Evolutionary conservation across 1,140 invertebrate genomes (phyloP).

Genomic region (Octopus sinensis): DNA sequence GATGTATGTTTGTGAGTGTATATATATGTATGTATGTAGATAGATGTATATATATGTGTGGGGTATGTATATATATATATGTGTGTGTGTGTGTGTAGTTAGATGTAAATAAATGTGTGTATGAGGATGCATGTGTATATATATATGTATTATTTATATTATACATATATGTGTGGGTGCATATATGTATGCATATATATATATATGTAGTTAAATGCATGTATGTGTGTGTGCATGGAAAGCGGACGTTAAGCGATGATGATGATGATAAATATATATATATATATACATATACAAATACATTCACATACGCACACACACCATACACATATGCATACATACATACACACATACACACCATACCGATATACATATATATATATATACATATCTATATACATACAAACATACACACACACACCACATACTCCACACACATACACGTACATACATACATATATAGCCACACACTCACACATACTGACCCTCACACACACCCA

Average conservation of each 20-base stretch:
- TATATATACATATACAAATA: constrained; percentile 4
- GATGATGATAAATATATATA: no score
- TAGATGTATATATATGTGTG: background rate
- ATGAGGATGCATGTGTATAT: background rate
- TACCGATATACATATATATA: constrained; percentile 3
- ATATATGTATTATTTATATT: background rate
- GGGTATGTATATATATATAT: background rate
- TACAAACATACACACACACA: constrained; percentile 3
- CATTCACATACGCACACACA: constrained; percentile 12
- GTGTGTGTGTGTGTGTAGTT: background rate
- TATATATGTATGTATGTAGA: background rate
- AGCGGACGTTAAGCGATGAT: no score
- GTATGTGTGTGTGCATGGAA: no score
- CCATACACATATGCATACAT: no score
- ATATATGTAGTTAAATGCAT: background rate
- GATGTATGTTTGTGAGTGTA: background rate
- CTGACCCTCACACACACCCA: constrained; percentile 20
- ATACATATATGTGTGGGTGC: background rate
- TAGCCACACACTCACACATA: constrained; percentile 18
- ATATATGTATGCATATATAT: background rate
- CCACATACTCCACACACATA: background rate
- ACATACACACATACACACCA: no score
- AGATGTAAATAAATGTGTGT: background rate
- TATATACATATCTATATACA: constrained; percentile 9
- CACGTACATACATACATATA: background rate